phyloP scores from a whole-genome alignment of 1,140 invertebrate genomes.

The Tribolium castaneum region DNA sequence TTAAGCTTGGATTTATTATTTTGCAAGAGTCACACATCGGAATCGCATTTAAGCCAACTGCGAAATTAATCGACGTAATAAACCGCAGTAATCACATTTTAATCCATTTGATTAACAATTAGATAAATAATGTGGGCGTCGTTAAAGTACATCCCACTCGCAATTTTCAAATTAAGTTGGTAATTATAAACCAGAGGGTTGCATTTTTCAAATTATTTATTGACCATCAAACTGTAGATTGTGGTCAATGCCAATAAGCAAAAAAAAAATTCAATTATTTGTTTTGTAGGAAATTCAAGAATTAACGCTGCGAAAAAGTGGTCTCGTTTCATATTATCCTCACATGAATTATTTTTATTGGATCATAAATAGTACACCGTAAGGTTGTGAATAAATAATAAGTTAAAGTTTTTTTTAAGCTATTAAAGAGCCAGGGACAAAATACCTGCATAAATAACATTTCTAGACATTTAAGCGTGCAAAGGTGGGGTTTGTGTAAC shows the following conservation, averaged over 20 bases:
- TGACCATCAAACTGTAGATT: constrained; percentile 28
- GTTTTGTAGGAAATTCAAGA: not conserved
- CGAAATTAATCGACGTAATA: not conserved
- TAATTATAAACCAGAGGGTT: not conserved
- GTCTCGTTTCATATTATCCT: not conserved
- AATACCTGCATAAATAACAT: constrained; percentile 8
- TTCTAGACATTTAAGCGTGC: not conserved
- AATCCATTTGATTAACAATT: constrained; percentile 2
- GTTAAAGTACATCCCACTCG: not conserved
- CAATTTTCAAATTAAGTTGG: not conserved
- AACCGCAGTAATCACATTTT: not conserved
- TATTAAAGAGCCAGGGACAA: constrained; percentile 14
- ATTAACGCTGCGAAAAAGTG: not conserved
- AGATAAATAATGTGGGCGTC: not conserved
- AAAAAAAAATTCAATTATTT: not conserved
- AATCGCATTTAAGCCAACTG: not conserved
- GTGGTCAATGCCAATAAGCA: constrained; percentile 12
- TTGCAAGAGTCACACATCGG: not conserved
- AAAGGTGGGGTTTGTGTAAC: not conserved
- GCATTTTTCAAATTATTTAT: not conserved
- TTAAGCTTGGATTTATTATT: not conserved
- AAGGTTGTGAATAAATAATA: constrained; percentile 15
- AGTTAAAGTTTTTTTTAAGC: not conserved
- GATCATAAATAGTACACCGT: not conserved
- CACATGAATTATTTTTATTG: not conserved